Evolutionary conservation across 2,888 invertebrate genomes (phyloP), one percentile per base, ranked within the genome.

Genomic region (Lepidocyrtinus sp.): DNA sequence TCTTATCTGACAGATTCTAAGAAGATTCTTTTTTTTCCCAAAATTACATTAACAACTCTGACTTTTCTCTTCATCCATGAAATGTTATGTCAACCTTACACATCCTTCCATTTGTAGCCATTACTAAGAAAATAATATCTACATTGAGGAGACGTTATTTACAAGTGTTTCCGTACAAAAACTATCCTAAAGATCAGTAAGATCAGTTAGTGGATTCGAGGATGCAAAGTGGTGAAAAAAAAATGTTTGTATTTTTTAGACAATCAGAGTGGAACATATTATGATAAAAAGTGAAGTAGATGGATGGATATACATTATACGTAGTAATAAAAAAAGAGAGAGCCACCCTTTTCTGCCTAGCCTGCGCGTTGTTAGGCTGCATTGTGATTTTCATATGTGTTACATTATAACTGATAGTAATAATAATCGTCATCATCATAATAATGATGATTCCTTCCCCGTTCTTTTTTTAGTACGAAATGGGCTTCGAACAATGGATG

Each of bases 191-290:
- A n/a, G n/a, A n/a, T n/a, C n/a, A n/a, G n/a, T n/a, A n/a, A n/a
- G n/a, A n/a, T n/a, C 55, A 55, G 5, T 17, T 55, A 55, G n/a
- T n/a, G n/a, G n/a, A n/a, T n/a, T n/a, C n/a, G n/a, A n/a, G n/a
- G n/a, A n/a, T n/a, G n/a, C n/a, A n/a, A 21, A 21, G 59, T n/a
- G 22, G 59, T 3, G 22, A 15, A 59, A 59, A 59, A 1, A 59
- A 59, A 17, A 17, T 21, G 7, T 59, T 59, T 59, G n/a, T 59
- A 21, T 59, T 59, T 21, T 59, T 59, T 22, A 59, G 59, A 68
- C 55, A 80, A 80, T 80, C 80, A 80, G 75, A 80, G 74, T 79
- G 78, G 73, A 79, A 79, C 78, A 55, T 69, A 73, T 73, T 64
- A 72, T 61, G 26, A 61, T 78, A 46, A 75, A 59, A 68, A 68